phyloP scores from a whole-genome alignment of 2,113 vertebrate genomes.

The Anguilla japonica region DNA sequence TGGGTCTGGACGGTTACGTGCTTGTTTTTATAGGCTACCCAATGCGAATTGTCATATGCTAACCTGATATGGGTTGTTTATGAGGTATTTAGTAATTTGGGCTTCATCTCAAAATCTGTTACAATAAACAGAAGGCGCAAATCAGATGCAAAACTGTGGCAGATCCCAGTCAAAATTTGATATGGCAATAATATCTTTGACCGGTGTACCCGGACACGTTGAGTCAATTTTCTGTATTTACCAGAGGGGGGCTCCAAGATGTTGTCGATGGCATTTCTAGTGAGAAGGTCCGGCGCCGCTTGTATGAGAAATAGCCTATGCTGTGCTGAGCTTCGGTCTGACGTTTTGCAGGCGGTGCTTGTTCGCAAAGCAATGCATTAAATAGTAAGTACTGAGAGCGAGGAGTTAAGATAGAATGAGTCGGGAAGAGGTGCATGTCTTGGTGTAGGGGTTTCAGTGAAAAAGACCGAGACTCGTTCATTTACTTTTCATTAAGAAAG shows the following conservation, averaged over 20 bases:
- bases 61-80: too few species aligned
- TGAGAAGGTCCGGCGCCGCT: neutral
- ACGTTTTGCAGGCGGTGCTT: slow-evolving; percentile 8
- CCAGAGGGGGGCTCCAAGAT: neutral
- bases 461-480: neutral
- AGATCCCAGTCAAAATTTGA: neutral
- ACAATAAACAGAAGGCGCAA: neutral
- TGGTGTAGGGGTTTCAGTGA: neutral
- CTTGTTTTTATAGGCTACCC: too few species aligned
- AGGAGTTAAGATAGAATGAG: neutral
- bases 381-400: neutral
- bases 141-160: neutral
- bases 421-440: neutral
- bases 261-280: neutral
- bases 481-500: neutral
- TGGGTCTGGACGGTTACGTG: too few species aligned
- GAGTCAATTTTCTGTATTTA: neutral
- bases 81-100: too few species aligned
- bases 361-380: neutral
- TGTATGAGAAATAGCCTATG: neutral
- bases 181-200: neutral
- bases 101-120: too few species aligned
- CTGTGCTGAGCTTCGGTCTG: neutral
- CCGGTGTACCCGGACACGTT: neutral
- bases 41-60: neutral